Evolutionary conservation across 2,113 vertebrate genomes (phyloP).

Genomic region (Acrocephalus arundinaceus): DNA sequence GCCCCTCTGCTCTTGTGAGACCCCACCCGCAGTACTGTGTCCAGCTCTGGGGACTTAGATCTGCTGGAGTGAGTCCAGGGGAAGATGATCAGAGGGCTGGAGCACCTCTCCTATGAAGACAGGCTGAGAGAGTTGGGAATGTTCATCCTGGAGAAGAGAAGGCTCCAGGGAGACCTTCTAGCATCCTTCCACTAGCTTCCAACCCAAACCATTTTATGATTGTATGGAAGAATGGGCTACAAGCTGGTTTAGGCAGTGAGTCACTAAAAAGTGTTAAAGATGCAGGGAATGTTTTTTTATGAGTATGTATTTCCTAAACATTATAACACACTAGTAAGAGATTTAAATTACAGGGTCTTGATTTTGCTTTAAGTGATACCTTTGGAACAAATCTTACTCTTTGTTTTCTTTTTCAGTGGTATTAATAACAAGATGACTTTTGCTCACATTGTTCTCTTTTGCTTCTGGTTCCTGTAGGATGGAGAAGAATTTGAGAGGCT

Average conservation of each 20-base stretch:
- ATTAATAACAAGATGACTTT: not conserved
- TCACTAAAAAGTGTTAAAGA: not conserved
- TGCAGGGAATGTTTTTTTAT: not conserved
- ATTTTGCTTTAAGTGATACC: not conserved
- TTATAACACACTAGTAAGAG: not conserved
- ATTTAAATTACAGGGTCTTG: not conserved
- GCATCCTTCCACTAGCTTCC: not conserved
- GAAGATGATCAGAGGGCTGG: not conserved
- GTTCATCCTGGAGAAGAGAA: not conserved
- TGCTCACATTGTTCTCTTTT: not conserved
- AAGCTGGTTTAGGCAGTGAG: not conserved
- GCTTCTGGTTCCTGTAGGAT: slow-evolving; percentile 78
- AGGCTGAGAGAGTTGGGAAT: not conserved
- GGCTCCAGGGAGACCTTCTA: not conserved
- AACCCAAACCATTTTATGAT: not conserved
- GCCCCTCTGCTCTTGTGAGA: not conserved
- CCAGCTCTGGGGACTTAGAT: not conserved
- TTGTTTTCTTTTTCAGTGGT: not conserved
- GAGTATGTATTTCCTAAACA: not conserved
- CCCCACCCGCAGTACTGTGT: not conserved
- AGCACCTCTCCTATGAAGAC: not conserved
- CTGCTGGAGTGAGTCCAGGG: not conserved
- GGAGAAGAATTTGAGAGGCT: slow-evolving; percentile 93
- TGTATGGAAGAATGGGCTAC: not conserved
- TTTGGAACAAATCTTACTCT: not conserved